Percentiles rank a stretch among this genome's conserved stretches.
phyloP scores from a whole-genome alignment of 2,888 invertebrate species.

The Orthonevra nobilis region DNA sequence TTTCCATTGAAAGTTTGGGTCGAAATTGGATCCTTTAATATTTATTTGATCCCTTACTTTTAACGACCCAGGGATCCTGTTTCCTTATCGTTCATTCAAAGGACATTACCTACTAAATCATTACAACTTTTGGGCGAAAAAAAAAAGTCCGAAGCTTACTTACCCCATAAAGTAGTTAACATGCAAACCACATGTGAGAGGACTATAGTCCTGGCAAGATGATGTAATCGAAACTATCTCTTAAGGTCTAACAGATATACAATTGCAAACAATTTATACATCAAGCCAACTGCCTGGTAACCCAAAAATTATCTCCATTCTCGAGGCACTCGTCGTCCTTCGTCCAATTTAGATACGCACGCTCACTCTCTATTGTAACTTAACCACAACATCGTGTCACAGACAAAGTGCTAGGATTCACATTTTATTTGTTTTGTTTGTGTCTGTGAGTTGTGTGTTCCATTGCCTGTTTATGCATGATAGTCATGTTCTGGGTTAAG shows the following conservation, averaged over 20 bases:
- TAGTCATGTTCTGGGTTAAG: slow-evolving; percentile 68
- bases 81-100: too few species aligned
- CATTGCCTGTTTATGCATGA: slow-evolving; percentile 66
- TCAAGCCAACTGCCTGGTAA: slow-evolving; percentile 5
- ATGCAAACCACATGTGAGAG: not conserved
- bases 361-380: too few species aligned
- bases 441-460: slow-evolving; percentile 10
- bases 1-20: too few species aligned
- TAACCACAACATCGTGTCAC: slow-evolving; percentile 53
- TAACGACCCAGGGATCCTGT: too few species aligned
- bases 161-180: slow-evolving; percentile 1
- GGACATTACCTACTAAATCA: too few species aligned
- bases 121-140: too few species aligned
- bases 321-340: not conserved
- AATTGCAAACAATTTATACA: slow-evolving; percentile 14
- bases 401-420: slow-evolving; percentile 57
- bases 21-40: too few species aligned
- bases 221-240: slow-evolving; percentile 24
- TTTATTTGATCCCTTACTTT: too few species aligned
- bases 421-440: slow-evolving; percentile 49
- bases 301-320: slow-evolving; percentile 26
- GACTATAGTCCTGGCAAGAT: too few species aligned
- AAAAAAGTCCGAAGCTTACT: too few species aligned
- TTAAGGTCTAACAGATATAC: slow-evolving; percentile 1
- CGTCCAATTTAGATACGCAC: slow-evolving; percentile 15